Conservation (phyloP, 2,113 vertebrate species). For the Ptilorrhoa leucosticta region DNA sequence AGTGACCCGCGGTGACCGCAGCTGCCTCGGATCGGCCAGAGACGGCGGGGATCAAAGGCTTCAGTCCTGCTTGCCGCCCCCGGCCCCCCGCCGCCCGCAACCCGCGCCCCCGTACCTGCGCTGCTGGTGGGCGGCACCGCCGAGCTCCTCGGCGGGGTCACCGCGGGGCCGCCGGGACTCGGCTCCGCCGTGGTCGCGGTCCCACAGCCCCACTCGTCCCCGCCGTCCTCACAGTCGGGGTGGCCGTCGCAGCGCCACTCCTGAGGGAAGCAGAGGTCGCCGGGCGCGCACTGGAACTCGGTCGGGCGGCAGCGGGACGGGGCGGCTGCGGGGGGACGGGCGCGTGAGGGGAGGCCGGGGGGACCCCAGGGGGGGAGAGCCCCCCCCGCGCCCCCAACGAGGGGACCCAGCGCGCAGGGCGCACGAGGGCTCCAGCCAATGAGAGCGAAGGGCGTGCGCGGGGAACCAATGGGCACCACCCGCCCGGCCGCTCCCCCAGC, state of each 20-base stretch:
- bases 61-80: background rate
- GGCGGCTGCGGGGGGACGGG: background rate
- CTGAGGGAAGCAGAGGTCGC: background rate
- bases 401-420: too few relatives aligned
- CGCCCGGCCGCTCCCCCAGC: background rate
- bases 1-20: background rate
- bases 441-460: background rate
- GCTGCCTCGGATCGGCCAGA: background rate
- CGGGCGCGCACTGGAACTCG: background rate
- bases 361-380: too few relatives aligned
- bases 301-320: background rate
- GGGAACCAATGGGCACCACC: background rate
- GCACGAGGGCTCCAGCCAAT: background rate
- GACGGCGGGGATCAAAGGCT: background rate
- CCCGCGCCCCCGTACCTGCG: background rate
- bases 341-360: background rate
- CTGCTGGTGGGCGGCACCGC: background rate
- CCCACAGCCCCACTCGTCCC: background rate
- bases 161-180: background rate
- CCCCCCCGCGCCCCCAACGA: accelerated
- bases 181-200: background rate
- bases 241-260: conserved; percentile 31
- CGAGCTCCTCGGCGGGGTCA: background rate
- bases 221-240: background rate
- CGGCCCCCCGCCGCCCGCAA: background rate